Evolutionary conservation across 2,888 invertebrate genomes (phyloP), one percentile per base, ranked within the genome.

Genomic region (Caenorhabditis panamensis): DNA sequence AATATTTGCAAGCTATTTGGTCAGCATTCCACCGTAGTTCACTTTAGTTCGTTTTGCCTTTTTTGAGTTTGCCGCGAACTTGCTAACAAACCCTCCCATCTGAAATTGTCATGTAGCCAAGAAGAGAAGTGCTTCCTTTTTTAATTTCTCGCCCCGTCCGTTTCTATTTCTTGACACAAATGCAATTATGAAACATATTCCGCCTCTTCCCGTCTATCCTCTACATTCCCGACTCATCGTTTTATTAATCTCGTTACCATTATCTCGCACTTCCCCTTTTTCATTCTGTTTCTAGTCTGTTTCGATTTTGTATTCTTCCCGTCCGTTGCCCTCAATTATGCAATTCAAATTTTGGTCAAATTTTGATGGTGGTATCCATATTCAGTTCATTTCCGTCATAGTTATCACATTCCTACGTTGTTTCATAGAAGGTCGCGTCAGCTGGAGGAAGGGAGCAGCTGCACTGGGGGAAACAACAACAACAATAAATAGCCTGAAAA

Each of bases 111-210:
- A 64, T 51, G 41, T 26, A 51, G 62, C 26, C 36, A 26, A 51
- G 28, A 62, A 37, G n/a, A n/a, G n/a, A n/a, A 64, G 64, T 73
- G 64, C 73, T 73, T 64, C 67, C 24, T 36, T 20, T n/a, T n/a
- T 67, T 67, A 62, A 66, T 76, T 76, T 76, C 18, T 22, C 44
- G 59, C 36, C 62, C 22, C 44, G 28, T 54, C 61, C 63, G 44
- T 20, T 59, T 61, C 26, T 44, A 31, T 41, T 56, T 36, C 51
- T 51, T 22, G 47, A 47, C 44, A 56, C 47, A 61, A 75, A 67
- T 64, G 64, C 51, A 73, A 73, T 73, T 73, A 73, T 73, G 66
- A 73, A 66, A 51, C 73, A 73, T 20, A 49, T 69, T 36, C 41
- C 9, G 18, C 44, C 51, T 26, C 62, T 63, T n/a, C n/a, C 28